Base-by-base conservation (phyloP, 2,888 invertebrate genomes). In the Andrena bucephala region DNA sequence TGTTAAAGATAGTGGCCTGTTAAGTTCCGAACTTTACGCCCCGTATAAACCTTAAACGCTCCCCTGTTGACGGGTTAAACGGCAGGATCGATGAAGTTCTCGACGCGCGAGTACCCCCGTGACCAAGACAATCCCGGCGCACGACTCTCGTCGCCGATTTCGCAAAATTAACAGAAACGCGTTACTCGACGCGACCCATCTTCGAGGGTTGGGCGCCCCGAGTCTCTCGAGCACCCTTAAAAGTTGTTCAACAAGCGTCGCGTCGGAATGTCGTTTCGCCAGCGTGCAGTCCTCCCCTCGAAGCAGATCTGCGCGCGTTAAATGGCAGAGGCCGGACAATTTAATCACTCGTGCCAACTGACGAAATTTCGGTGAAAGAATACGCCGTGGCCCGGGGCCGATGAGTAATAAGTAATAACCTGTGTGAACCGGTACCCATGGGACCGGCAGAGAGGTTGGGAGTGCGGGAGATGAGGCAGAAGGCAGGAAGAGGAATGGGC, bases 141-240 rank as follows among this genome's bases (percentile, higher is more conserved):
- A n/a, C 42, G n/a, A 31, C 24, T 52, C 36, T 72, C 74, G 24
- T 42, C 42, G 42, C 27, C 66, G 59, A 74, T 77, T 66, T 77
- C 66, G 77, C 77, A 75, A 65, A 75, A 77, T 77, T 74, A 75
- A 77, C 76, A 74, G 77, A 77, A 77, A 73, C 75, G 74, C 59
- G 76, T 57, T 63, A 57, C 72, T 63, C 20, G 27, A 29, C 52
- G 20, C 66, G 10, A 62, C 10, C 52, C 62, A 27, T 27, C 63
- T 65, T 65, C 63, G 42, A 8, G 42, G 27, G 24, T 1, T 4
- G 27, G 2, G 10, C 24, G 10, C 2, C 27, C 48, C 42, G 16
- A 42, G 6, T 10, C 13, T 52, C 27, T 66, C 16, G 31, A 66
- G 59, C n/a, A 29, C 76, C 13, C 77, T 78, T 20, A 50, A 79